These are phyloP conservation scores for Athripsodes cinereus DNA, from an alignment of 2,888 invertebrate species.

Conservation along the genomic window DNA sequence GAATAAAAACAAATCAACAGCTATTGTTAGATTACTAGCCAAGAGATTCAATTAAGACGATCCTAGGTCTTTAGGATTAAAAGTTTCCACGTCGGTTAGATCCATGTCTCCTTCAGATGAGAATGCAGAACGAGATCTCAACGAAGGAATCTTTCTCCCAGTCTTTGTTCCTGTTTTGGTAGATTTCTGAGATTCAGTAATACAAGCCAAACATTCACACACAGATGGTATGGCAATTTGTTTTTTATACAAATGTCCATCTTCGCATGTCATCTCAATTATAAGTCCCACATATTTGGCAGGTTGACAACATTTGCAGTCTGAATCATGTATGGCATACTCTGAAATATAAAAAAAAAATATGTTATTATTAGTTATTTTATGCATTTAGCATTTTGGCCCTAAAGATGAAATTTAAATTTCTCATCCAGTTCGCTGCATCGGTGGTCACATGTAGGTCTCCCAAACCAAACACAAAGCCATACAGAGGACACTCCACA, in stretches of 20 bases:
- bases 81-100: conserved; percentile 18
- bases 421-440: too few relatives aligned
- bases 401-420: too few relatives aligned
- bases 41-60: too few relatives aligned
- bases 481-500: too few relatives aligned
- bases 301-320: conserved; percentile 56
- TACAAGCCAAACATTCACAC: conserved; percentile 37
- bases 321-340: conserved; percentile 50
- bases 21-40: too few relatives aligned
- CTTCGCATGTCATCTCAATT: conserved; percentile 43
- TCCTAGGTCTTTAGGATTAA: too few relatives aligned
- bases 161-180: conserved; percentile 17
- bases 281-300: conserved; percentile 34
- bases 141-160: conserved; percentile 4
- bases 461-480: too few relatives aligned
- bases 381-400: too few relatives aligned
- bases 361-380: too few relatives aligned
- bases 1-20: too few relatives aligned
- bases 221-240: conserved; percentile 33
- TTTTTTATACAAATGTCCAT: conserved; percentile 35
- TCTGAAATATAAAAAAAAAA: conserved; percentile 37
- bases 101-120: conserved; percentile 10
- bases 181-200: conserved; percentile 13
- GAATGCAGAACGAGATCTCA: neutral
- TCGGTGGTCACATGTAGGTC: too few relatives aligned